Conservation (phyloP, 2,797 vertebrate species). For the Bradypus variegatus region DNA sequence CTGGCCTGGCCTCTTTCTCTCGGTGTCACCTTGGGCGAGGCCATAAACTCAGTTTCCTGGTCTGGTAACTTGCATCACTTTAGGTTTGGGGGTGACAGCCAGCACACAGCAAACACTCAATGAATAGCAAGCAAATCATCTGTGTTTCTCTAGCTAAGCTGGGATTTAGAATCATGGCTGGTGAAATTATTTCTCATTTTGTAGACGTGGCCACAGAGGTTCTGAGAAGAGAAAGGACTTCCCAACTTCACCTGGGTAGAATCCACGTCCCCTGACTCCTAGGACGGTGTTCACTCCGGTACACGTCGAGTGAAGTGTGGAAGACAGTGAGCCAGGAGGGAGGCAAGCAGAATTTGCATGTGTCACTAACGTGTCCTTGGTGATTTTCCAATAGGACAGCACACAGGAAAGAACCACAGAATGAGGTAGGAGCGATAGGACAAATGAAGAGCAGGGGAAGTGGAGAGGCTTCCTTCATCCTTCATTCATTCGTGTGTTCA, state of each 20-base stretch:
- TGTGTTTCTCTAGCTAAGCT: not conserved
- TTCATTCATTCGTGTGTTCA: not conserved
- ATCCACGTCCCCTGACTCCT: not conserved
- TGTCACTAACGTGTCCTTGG: no score
- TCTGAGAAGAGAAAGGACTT: not conserved
- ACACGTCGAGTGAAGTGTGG: not conserved
- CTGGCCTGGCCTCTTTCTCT: not conserved
- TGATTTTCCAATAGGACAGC: not conserved
- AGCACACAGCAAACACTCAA: not conserved
- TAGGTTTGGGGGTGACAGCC: not conserved
- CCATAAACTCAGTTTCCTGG: no score
- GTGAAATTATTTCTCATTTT: not conserved
- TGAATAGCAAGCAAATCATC: not conserved
- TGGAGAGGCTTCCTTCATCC: not conserved
- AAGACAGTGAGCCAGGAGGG: not conserved
- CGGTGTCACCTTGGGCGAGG: not conserved
- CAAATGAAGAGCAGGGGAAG: not conserved
- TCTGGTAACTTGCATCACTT: no score
- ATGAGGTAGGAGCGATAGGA: not conserved
- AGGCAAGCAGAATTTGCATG: not conserved
- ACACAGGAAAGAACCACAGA: not conserved
- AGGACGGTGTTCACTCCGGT: not conserved
- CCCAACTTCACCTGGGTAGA: not conserved
- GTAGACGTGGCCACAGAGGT: not conserved
- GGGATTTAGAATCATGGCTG: not conserved